Percentiles rank a stretch among this genome's conserved stretches.
Evolutionary conservation across 2,888 invertebrate genomes (phyloP).

Genomic region (Ennomos fuscantarius): DNA sequence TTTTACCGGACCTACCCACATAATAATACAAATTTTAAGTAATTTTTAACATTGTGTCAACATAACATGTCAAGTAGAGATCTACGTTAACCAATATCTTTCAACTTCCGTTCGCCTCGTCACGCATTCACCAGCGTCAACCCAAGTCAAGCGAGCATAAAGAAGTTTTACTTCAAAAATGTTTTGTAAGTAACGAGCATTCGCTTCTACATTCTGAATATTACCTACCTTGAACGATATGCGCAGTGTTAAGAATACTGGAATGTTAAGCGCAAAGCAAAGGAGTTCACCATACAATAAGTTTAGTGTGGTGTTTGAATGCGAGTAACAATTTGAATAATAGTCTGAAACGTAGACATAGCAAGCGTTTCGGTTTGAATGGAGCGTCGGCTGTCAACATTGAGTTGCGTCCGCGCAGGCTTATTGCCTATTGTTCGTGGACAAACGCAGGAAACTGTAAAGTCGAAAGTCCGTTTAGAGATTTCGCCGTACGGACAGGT

Average conservation of each 20-base stretch:
- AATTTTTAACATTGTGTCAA: too few species aligned
- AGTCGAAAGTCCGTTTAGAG: constrained; percentile 77
- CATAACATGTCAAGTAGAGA: too few species aligned
- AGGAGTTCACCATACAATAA: constrained; percentile 22
- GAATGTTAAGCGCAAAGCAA: constrained; percentile 18
- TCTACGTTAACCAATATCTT: too few species aligned
- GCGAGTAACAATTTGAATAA: constrained; percentile 53
- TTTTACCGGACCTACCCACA: too few species aligned
- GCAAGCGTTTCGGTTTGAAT: constrained; percentile 66
- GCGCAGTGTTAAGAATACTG: constrained; percentile 13
- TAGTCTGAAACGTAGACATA: constrained; percentile 60
- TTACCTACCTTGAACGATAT: constrained; percentile 19
- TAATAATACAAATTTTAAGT: too few species aligned
- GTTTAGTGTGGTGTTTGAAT: constrained; percentile 35
- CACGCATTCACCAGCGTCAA: too few species aligned
- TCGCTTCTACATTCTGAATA: constrained; percentile 33
- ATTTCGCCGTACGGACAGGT: constrained; percentile 80
- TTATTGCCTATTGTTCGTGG: constrained; percentile 79
- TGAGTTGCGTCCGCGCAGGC: constrained; percentile 59
- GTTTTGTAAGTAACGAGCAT: not conserved
- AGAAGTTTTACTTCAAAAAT: too few species aligned
- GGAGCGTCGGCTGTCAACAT: constrained; percentile 67
- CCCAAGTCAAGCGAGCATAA: too few species aligned
- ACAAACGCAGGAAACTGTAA: constrained; percentile 83
- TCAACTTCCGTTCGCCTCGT: too few species aligned